Evolutionary conservation across 2,113 vertebrate genomes (phyloP).

Genomic region (Peromyscus maniculatus): DNA sequence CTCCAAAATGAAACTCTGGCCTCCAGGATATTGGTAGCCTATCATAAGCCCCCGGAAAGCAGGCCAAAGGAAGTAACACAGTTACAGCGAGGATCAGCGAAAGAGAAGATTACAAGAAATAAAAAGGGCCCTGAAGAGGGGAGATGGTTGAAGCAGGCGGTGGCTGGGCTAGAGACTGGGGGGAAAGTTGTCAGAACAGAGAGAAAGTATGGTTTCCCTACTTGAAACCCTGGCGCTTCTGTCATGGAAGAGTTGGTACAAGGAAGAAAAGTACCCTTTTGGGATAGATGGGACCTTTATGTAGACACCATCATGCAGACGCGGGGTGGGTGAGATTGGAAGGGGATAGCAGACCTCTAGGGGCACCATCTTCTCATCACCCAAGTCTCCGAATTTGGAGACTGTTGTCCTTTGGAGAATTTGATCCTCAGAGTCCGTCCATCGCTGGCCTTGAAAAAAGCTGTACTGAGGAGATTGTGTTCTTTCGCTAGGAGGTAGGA

Average conservation of each 20-base stretch:
- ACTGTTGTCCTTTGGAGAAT: constrained; percentile 26
- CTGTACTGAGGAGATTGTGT: background rate
- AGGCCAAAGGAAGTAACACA: constrained; percentile 16
- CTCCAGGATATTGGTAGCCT: background rate
- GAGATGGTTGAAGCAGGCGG: background rate
- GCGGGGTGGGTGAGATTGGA: background rate
- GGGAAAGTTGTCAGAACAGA: background rate
- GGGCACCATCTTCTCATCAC: background rate
- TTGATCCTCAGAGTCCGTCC: constrained; percentile 19
- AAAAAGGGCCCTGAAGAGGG: background rate
- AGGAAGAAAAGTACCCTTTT: background rate
- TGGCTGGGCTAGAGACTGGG: background rate
- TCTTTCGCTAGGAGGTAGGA: constrained; percentile 22
- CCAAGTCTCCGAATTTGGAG: background rate
- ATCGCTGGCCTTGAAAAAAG: background rate
- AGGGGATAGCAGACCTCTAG: background rate
- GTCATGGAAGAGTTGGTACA: background rate
- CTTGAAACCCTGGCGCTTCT: background rate
- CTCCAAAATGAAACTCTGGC: constrained; percentile 1
- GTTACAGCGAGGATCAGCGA: constrained; percentile 2
- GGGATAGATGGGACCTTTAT: background rate
- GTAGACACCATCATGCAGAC: background rate
- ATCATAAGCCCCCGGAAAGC: background rate
- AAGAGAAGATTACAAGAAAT: background rate
- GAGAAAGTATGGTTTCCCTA: background rate